These are phyloP conservation scores for Astyanax mexicanus DNA, from an alignment of 2,797 vertebrate genomes.

Conservation along the genomic window DNA sequence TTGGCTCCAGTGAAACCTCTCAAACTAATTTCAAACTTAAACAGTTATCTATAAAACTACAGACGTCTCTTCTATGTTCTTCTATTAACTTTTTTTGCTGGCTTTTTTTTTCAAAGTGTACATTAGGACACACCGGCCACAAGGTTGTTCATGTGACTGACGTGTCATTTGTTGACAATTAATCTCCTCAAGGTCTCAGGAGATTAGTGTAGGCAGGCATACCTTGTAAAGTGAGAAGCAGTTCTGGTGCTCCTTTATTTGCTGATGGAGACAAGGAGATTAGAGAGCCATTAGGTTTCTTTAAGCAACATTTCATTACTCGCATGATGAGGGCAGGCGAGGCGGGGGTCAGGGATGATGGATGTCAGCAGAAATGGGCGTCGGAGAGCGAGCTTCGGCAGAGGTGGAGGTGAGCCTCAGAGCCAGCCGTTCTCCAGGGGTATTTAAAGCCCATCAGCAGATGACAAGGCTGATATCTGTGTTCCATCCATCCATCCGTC, in stretches of 20 bases:
- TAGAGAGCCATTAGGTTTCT: constrained; percentile 59
- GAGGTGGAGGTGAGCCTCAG: constrained; percentile 47
- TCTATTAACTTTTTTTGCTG: not conserved
- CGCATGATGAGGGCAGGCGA: constrained; percentile 52
- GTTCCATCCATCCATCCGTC: constrained; percentile 42
- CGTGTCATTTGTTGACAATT: constrained; percentile 51
- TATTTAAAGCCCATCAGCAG: constrained; percentile 57
- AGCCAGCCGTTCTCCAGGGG: constrained; percentile 37
- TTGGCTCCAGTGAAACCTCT: no score
- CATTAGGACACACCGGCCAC: not conserved
- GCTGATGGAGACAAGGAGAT: constrained; percentile 53
- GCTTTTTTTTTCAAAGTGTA: not conserved
- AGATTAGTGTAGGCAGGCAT: constrained; percentile 52
- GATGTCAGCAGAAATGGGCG: constrained; percentile 52
- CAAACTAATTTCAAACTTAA: no score
- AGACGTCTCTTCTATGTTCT: not conserved
- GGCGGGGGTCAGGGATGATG: constrained; percentile 52
- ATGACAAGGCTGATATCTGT: constrained; percentile 58
- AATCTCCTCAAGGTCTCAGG: constrained; percentile 50
- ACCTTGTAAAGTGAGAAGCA: constrained; percentile 52
- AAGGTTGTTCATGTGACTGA: constrained; percentile 43
- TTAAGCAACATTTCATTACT: constrained; percentile 62
- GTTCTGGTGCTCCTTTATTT: constrained; percentile 33
- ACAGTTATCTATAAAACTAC: not conserved
- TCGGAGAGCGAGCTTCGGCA: constrained; percentile 39